Evolutionary conservation across 2,113 vertebrate genomes (phyloP), one percentile per base, ranked within the genome.

Genomic region (Parus major): DNA sequence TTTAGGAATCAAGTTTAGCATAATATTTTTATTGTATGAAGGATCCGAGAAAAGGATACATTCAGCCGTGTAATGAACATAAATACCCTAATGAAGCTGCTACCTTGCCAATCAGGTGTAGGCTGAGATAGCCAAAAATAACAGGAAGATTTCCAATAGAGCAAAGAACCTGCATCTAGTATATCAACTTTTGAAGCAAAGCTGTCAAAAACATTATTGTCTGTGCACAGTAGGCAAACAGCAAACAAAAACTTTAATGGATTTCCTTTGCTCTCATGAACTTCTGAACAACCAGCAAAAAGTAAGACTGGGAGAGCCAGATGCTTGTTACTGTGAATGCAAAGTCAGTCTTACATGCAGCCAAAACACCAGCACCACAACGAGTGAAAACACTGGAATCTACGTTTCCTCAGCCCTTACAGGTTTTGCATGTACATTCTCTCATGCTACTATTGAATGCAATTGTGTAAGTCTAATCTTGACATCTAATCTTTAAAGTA

Each of bases 111-210:
- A 65, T 76, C 61, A 79, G 36, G 29, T 76, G 4, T 41, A 82
- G 81, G 73, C n/a, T 57, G 65, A 89, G 33, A 88, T 24, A 83
- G 83, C 60, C 88, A 94, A 87, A 92, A 91, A 47, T 46, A 93
- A 92, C 86, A 90, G 47, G 35, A 91, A 66, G 65, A 64, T 15
- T 63, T 92, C 53, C 57, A 82, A 31, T 0, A 79, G 16, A 79
- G 65, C 11, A 50, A 75, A 88, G 35, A 95, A 36, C n/a, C 42
- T 5, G 2, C 20, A 70, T 66, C 44, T 46, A 41, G 29, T 33
- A 0, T 8, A 76, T 23, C 50, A 65, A 12, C 57, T 87, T 88
- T 23, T 36, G n/a, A 86, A 81, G 18, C 6, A 64, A 73, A 87
- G 47, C 44, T 31, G 23, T 82, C 50, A 92, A 79, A 89, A 82